Conservation (phyloP, 2,888 invertebrate species). For the Trichogramma evanescens region DNA sequence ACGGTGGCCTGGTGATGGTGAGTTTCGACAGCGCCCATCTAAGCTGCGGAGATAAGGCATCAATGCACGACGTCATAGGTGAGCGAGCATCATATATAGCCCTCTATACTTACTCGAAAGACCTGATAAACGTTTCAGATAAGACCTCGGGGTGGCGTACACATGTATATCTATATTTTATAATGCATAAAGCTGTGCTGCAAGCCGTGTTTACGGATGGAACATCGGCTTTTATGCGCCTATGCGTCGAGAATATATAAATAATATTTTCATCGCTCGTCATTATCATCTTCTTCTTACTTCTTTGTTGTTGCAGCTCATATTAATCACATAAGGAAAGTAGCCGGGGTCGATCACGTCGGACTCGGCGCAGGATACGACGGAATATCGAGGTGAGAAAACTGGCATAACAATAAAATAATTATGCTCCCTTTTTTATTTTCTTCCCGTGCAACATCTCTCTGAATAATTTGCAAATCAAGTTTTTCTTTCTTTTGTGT, state of each 20-base stretch:
- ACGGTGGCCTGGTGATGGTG: slow-evolving; percentile 61
- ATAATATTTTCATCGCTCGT: background rate
- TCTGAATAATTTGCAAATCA: too few species aligned
- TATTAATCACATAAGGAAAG: slow-evolving; percentile 59
- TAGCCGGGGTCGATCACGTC: slow-evolving; percentile 61
- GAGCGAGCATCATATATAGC: slow-evolving; percentile 26
- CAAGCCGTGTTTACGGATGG: background rate
- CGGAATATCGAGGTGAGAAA: slow-evolving; percentile 49
- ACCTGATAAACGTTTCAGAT: too few species aligned
- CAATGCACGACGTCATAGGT: slow-evolving; percentile 57
- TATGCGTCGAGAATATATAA: background rate
- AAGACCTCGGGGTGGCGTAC: background rate
- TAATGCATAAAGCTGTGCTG: background rate
- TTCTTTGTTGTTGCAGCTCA: slow-evolving; percentile 45
- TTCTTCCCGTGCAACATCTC: background rate
- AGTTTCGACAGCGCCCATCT: slow-evolving; percentile 59
- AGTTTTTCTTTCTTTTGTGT: too few species aligned
- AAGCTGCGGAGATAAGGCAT: slow-evolving; percentile 54
- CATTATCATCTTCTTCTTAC: slow-evolving; percentile 1
- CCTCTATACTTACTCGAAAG: background rate
- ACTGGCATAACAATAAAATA: too few species aligned
- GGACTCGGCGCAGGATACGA: slow-evolving; percentile 59
- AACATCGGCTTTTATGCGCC: background rate
- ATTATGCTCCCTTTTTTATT: background rate
- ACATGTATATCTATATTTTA: background rate